Base-by-base conservation (phyloP, 2,888 invertebrate genomes). In the Coleophora flavipennella region DNA sequence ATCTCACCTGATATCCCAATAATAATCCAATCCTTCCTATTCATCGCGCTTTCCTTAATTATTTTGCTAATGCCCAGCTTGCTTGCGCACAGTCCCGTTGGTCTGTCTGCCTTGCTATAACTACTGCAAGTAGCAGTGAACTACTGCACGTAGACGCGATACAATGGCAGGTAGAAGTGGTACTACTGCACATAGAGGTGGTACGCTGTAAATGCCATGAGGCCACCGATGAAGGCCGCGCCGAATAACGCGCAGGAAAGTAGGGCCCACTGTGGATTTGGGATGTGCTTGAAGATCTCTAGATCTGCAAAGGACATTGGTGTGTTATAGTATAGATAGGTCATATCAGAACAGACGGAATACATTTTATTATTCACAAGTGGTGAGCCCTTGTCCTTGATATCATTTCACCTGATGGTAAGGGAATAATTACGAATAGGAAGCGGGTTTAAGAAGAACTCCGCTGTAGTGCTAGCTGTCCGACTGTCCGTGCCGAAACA, bases 1-100 rank as follows among this genome's bases (percentile, higher is more conserved):
- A n/a, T n/a, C 33, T 13, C 10, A 42, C 42, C 93, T 31, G 92
- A 90, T 48, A 95, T 87, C 7, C 93, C 94, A 42, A 86, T 57
- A 53, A 87, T 65, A 57, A 87, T 45, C 76, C 75, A 74, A 1
- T 67, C 54, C 8, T 50, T 33, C 2, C 46, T 45, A 40, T 49
- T 40, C 9, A 13, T 29, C 8, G 33, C n/a, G 9, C 11, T 28
- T 9, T 12, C 25, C 13, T 9, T 10, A 11, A 4, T 9, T 28
- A 8, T n/a, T 7, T 2, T n/a, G 6, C 4, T 14, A 12, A 2
- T 13, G n/a, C 2, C 20, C 11, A n/a, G 33, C 13, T 14, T 12
- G n/a, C 10, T 11, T 8, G 25, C 10, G 8, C 3, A 9, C 29
- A 11, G 4, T 9, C 29, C 29, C 29, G 29, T 11, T 8, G 4